Evolutionary conservation across 2,797 vertebrate species (phyloP).

Genomic region (Austrolebias charrua): DNA sequence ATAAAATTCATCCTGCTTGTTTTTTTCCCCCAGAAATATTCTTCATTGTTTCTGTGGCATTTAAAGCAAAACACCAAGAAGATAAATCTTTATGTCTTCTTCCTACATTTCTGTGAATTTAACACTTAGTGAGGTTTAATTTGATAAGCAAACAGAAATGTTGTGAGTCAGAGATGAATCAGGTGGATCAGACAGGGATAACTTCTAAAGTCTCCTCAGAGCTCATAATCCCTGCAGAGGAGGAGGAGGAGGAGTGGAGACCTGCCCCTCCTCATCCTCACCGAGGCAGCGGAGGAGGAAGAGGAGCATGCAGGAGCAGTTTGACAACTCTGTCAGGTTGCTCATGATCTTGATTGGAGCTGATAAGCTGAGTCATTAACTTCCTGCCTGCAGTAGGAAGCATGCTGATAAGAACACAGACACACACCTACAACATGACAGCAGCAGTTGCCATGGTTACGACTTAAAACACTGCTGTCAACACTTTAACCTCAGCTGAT

Average conservation of each 20-base stretch:
- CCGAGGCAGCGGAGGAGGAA: not conserved
- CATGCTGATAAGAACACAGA: conserved; percentile 17
- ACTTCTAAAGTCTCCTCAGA: not conserved
- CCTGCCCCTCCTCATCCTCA: too few species aligned
- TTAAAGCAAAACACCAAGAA: too few species aligned
- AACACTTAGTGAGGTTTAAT: too few species aligned
- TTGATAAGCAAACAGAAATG: too few species aligned
- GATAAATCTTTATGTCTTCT: too few species aligned
- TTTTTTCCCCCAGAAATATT: too few species aligned
- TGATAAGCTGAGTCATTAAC: conserved; percentile 16
- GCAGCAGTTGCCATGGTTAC: not conserved
- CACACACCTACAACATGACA: not conserved
- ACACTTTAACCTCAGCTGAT: too few species aligned
- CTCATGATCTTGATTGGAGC: conserved; percentile 9
- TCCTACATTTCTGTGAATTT: too few species aligned
- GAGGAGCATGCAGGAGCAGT: not conserved
- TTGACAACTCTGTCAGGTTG: conserved; percentile 1
- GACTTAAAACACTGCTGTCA: not conserved
- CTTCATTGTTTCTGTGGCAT: too few species aligned
- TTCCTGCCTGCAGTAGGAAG: conserved; percentile 33
- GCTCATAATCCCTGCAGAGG: not conserved
- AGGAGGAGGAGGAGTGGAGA: not conserved
- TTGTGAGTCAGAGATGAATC: too few species aligned
- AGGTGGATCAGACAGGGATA: too few species aligned
- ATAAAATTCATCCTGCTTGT: too few species aligned